Base-by-base conservation (phyloP, 1,140 invertebrate species). In the Drosophila grimshawi region DNA sequence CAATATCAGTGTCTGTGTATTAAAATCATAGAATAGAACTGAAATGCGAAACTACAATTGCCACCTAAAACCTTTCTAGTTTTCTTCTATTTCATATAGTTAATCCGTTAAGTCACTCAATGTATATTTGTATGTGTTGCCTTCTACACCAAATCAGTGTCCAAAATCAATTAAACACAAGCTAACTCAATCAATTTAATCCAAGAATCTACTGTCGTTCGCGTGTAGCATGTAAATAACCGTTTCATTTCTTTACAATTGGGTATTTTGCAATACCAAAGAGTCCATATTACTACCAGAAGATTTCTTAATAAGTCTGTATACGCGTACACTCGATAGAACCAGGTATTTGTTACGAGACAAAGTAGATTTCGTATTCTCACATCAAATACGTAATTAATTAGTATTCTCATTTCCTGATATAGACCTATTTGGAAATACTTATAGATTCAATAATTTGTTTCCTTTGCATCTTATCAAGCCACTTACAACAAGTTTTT, bases 281-380 rank as follows among this genome's bases (percentile, higher is more conserved):
- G 90, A 92, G 91, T 92, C 91, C 91, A 92, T 92, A 92, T 90
- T 92, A 92, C 91, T 92, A 86, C 91, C 91, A 92, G 91, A 92
- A 92, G 91, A 91, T 92, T 92, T 92, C 91, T 92, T 92, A 92
- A 92, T 92, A 92, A 92, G 91, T 75, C 80, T 81, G 65, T 77
- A 46, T 76, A 78, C 73, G 68, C 85, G 80, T 71, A 75, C 51
- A 43, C 5, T 41, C 35, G 10, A 43, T 48, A 56, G 49, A 46
- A 74, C 41, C 33, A 61, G 39, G 32, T 63, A 43, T 33, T 62
- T 27, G 19, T 19, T 19, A 19, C 19, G 19, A 19, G 19, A 19
- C 19, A 48, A 66, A 7, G 53, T 67, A 60, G 39, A 60, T 29
- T 39, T 52, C 46, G 35, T 67, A 53, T 19, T 19, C 5, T 30